Base-by-base conservation (phyloP, 2,888 invertebrate species). In the Pachydiplax longipennis region DNA sequence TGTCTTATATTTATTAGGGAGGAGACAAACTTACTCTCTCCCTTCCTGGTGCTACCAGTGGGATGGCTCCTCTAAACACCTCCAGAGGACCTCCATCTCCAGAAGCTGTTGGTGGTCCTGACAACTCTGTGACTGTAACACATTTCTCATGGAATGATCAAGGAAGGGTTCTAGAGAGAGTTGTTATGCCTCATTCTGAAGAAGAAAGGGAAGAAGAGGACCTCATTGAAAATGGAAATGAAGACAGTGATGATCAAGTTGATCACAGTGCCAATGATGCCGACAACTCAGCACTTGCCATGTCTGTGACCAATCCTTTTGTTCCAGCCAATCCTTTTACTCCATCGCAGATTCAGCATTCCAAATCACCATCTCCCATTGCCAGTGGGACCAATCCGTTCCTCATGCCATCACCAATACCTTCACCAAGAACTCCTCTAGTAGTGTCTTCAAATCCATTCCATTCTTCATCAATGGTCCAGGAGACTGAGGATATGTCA, bases 1-100 rank as follows among this genome's bases (percentile, higher is more conserved):
- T 90, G 44, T n/a, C 2, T 25, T 90, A 80, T 31, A 4, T 31
- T 35, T n/a, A 0, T 90, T 93, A 96, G 96, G 96, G 96, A 92
- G 96, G 96, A 92, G 96, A 96, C 93, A 96, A 96, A 93, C 94
- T 96, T 93, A 96, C 96, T 91, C 94, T 96, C 91, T 95, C 95
- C 91, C 95, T 96, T 92, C 95, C 95, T 92, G 96, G 96, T 90
- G 93, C 94, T 6, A 93, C 93, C 40, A 81, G 91, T 12, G 91
- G 91, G 40, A 90, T 81, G 35, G 81, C 91, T n/a, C 90, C 73
- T 53, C 37, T 87, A n/a, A 53, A 53, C 18, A 53, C 53, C 15
- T 53, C 53, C 15, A 73, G 73, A 73, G 87, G 87, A n/a, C 87
- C 87, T 37, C 87, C 87, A 61, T 87, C 87, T n/a, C 87, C 87